phyloP scores from a whole-genome alignment of 2,888 invertebrate genomes.

The Melanotus villosus region DNA sequence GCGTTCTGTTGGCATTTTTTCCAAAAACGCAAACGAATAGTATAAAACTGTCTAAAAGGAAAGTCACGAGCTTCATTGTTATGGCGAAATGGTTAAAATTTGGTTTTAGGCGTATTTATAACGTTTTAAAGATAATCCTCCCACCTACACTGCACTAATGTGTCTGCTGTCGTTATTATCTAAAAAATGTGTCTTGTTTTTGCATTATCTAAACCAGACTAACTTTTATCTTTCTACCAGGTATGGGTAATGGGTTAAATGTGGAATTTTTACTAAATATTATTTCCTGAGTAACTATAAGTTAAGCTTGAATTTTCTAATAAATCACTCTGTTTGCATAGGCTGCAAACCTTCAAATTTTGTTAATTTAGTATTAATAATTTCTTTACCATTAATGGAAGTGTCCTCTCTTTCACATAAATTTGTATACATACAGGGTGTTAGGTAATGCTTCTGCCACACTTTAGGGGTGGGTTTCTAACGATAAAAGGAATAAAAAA shows the following conservation, averaged over 20 bases:
- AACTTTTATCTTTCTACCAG: background rate
- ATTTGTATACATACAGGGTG: too few relatives aligned
- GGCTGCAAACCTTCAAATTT: too few relatives aligned
- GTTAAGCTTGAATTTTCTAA: too few relatives aligned
- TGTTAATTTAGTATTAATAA: too few relatives aligned
- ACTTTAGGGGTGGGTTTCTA: too few relatives aligned
- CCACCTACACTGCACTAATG: slow-evolving; percentile 2
- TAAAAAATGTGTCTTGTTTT: slow-evolving; percentile 3
- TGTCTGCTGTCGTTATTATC: slow-evolving; percentile 8
- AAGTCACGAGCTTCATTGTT: slow-evolving; percentile 17
- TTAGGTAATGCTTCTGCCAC: too few relatives aligned
- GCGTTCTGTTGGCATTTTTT: slow-evolving; percentile 23
- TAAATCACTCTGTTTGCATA: too few relatives aligned
- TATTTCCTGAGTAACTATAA: too few relatives aligned
- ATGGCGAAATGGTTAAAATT: too few relatives aligned
- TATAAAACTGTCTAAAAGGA: background rate
- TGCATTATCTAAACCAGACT: slow-evolving; percentile 1
- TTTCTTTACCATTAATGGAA: too few relatives aligned
- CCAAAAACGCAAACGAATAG: background rate
- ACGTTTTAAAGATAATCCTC: background rate
- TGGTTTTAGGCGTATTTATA: slow-evolving; percentile 11
- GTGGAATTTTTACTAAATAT: background rate
- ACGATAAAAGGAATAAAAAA: too few relatives aligned
- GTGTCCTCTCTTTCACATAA: too few relatives aligned
- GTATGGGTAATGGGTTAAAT: background rate